A percentile compares a stretch with the other conserved stretches of the same genome.
Conservation (phyloP, 2,113 vertebrate species). For the Saccopteryx leptura region DNA sequence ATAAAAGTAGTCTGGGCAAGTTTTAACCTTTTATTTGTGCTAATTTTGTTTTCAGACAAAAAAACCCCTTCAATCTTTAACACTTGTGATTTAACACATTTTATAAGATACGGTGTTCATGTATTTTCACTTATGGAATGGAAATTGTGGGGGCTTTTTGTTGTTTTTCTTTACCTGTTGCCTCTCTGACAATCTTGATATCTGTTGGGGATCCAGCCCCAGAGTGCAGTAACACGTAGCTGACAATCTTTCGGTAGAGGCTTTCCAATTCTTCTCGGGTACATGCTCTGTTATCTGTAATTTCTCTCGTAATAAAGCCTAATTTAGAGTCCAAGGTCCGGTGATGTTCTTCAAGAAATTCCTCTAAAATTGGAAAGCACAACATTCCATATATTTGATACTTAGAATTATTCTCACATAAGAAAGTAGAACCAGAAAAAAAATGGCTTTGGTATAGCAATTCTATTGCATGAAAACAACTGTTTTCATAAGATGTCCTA, state of each 20-base stretch:
- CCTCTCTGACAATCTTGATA: conserved; percentile 89
- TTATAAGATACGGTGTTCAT: neutral
- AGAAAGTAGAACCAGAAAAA: conserved; percentile 8
- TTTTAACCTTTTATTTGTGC: conserved; percentile 45
- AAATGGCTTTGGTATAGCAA: neutral
- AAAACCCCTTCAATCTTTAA: neutral
- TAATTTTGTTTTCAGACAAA: conserved; percentile 36
- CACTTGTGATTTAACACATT: neutral
- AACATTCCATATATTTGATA: conserved; percentile 31
- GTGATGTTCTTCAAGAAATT: conserved; percentile 92
- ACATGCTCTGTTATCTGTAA: conserved; percentile 90
- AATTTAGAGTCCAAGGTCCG: conserved; percentile 89
- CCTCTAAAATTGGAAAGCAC: conserved; percentile 87
- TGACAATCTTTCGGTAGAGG: conserved; percentile 90
- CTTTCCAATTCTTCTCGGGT: conserved; percentile 88
- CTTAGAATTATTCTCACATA: conserved; percentile 48
- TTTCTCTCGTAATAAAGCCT: conserved; percentile 89
- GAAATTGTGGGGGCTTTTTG: neutral
- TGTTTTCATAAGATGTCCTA: conserved; percentile 5
- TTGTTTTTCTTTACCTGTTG: conserved; percentile 87
- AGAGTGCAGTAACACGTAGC: conserved; percentile 91
- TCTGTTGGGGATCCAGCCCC: conserved; percentile 89
- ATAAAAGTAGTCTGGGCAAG: neutral
- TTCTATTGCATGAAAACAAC: conserved; percentile 8
- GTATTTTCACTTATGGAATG: neutral